phyloP scores from a whole-genome alignment of 2,797 vertebrate species.

The Botia almorhae region DNA sequence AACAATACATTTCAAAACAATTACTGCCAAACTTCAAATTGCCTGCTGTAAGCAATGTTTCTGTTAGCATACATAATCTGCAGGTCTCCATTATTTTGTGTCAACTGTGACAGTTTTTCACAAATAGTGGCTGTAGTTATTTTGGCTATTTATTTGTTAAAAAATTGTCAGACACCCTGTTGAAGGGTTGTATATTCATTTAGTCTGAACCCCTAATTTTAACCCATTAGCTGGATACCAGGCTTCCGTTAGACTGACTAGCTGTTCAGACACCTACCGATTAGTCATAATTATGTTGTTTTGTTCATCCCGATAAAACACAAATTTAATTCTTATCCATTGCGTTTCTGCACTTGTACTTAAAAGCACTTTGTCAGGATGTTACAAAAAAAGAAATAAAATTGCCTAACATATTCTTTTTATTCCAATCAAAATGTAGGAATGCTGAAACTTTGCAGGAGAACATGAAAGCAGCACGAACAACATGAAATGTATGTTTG shows the following conservation, averaged over 20 bases:
- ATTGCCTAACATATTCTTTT: not conserved
- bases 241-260: not conserved
- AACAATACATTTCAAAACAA: not conserved
- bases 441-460: not conserved
- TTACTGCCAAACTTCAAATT: not conserved
- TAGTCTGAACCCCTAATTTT: not conserved
- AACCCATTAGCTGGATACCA: not conserved
- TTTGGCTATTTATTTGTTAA: not conserved
- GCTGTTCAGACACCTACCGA: not conserved
- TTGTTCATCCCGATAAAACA: not conserved
- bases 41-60: not conserved
- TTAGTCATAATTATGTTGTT: not conserved
- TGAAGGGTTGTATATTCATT: not conserved
- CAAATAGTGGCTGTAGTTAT: not conserved
- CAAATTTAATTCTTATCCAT: not conserved
- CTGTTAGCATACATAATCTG: not conserved
- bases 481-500: slow-evolving; percentile 15
- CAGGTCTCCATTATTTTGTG: not conserved
- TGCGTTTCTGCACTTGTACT: not conserved
- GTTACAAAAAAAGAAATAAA: not conserved
- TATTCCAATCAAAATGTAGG: not conserved
- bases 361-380: not conserved
- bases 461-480: not conserved
- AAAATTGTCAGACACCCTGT: not conserved
- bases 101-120: not conserved